These are phyloP conservation scores for Leptogaster cylindrica DNA, from an alignment of 2,888 invertebrate species.

Conservation along the genomic window DNA sequence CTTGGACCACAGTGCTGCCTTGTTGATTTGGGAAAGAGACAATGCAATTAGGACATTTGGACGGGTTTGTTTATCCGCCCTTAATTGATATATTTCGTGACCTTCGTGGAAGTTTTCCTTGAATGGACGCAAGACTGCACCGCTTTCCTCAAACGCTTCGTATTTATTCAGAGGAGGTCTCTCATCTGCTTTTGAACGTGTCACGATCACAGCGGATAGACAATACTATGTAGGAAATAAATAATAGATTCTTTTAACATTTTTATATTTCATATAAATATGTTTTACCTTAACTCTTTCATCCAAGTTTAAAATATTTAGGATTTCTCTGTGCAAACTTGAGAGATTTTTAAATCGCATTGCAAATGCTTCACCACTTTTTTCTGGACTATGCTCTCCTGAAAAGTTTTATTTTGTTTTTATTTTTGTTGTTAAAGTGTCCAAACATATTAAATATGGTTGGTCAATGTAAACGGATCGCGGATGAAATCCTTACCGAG, in stretches of 20 bases:
- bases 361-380: slow-evolving; percentile 47
- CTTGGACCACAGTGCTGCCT: slow-evolving; percentile 48
- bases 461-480: neutral
- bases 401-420: neutral
- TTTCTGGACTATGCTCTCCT: slow-evolving; percentile 36
- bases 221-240: no score
- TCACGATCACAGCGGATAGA: neutral
- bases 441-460: neutral
- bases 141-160: slow-evolving; percentile 55
- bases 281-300: slow-evolving; percentile 46
- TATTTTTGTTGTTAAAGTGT: neutral
- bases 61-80: slow-evolving; percentile 50
- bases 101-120: slow-evolving; percentile 49
- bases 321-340: slow-evolving; percentile 48
- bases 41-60: slow-evolving; percentile 49
- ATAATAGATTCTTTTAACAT: neutral
- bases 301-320: slow-evolving; percentile 48
- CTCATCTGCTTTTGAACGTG: slow-evolving; percentile 48
- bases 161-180: slow-evolving; percentile 62
- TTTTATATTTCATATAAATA: neutral
- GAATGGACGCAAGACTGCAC: slow-evolving; percentile 58
- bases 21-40: slow-evolving; percentile 47
- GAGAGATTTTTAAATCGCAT: slow-evolving; percentile 46
- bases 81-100: slow-evolving; percentile 45
- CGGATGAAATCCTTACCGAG: neutral